phyloP scores from a whole-genome alignment of 2,797 vertebrate species.

The Lutjanus campechanus region DNA sequence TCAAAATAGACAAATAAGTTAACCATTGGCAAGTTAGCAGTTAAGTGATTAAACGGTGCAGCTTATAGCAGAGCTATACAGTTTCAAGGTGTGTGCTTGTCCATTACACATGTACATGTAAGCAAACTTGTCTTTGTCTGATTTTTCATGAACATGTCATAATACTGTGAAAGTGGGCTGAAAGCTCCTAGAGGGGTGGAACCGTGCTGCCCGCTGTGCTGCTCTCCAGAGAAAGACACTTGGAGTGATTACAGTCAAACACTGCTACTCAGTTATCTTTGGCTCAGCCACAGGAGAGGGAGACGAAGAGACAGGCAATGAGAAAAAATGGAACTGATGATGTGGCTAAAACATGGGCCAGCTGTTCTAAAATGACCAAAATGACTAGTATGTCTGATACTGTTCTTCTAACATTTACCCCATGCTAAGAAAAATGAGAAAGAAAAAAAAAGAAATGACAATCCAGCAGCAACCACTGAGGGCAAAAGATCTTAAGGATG shows the following conservation, averaged over 20 bases:
- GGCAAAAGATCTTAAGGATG: slow-evolving; percentile 45
- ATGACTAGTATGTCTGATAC: slow-evolving; percentile 47
- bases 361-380: slow-evolving; percentile 72
- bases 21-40: too few relatives aligned
- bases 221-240: slow-evolving; percentile 81
- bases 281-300: slow-evolving; percentile 78
- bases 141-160: slow-evolving; percentile 58
- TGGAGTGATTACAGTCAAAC: slow-evolving; percentile 83
- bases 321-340: slow-evolving; percentile 70
- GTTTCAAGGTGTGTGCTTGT: slow-evolving; percentile 6
- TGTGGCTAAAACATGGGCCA: slow-evolving; percentile 69
- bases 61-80: slow-evolving; percentile 1
- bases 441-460: slow-evolving; percentile 20
- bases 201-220: slow-evolving; percentile 74
- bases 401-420: slow-evolving; percentile 47
- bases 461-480: slow-evolving; percentile 35
- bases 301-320: slow-evolving; percentile 62
- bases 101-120: not conserved
- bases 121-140: slow-evolving; percentile 38
- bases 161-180: slow-evolving; percentile 69
- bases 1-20: too few relatives aligned
- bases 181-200: slow-evolving; percentile 69
- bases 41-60: too few relatives aligned
- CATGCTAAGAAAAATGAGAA: slow-evolving; percentile 23
- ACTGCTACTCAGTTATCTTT: slow-evolving; percentile 82